A percentile compares a stretch with the other conserved stretches of the same genome.
phyloP scores from a whole-genome alignment of 2,888 invertebrate genomes.

The Parthenolecanium corni region DNA sequence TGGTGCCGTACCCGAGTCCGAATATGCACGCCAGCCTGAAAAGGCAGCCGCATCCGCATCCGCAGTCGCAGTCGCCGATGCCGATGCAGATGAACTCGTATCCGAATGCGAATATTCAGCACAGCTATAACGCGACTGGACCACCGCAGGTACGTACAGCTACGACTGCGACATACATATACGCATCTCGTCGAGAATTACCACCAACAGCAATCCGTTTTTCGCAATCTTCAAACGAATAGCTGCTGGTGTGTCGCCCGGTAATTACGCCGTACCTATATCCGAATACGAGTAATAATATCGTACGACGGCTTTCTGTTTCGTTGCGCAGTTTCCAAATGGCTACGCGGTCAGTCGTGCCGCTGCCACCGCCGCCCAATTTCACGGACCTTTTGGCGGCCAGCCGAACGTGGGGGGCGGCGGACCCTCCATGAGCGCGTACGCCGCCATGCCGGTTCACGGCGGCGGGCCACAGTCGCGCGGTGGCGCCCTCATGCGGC shows the following conservation, averaged over 20 bases:
- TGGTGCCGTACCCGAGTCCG: conserved; percentile 75
- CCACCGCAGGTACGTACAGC: conserved; percentile 32
- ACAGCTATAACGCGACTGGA: conserved; percentile 41
- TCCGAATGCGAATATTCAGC: conserved; percentile 41
- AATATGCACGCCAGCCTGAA: conserved; percentile 77
- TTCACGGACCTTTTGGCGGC: conserved; percentile 51
- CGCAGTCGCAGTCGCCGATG: conserved; percentile 36
- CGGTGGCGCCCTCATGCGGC: conserved; percentile 43
- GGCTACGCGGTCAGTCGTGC: conserved; percentile 38
- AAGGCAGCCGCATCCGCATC: conserved; percentile 47
- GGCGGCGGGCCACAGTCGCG: not conserved
- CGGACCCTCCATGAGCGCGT: not conserved
- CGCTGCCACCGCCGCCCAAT: conserved; percentile 40
- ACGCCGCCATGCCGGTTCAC: not conserved
- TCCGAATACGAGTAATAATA: too few species aligned
- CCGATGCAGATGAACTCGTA: conserved; percentile 23
- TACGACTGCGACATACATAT: not conserved
- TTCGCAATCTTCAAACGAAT: not conserved
- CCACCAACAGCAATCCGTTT: too few species aligned
- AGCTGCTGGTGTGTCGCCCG: not conserved
- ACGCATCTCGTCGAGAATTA: not conserved
- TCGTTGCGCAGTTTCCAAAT: conserved; percentile 41
- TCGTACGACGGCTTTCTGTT: not conserved
- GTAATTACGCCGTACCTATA: not conserved
- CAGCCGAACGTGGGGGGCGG: conserved; percentile 42